A percentile compares a stretch with the other conserved stretches of the same genome.
Evolutionary conservation across 1,140 invertebrate genomes (phyloP).

Genomic region (Euura lappo): DNA sequence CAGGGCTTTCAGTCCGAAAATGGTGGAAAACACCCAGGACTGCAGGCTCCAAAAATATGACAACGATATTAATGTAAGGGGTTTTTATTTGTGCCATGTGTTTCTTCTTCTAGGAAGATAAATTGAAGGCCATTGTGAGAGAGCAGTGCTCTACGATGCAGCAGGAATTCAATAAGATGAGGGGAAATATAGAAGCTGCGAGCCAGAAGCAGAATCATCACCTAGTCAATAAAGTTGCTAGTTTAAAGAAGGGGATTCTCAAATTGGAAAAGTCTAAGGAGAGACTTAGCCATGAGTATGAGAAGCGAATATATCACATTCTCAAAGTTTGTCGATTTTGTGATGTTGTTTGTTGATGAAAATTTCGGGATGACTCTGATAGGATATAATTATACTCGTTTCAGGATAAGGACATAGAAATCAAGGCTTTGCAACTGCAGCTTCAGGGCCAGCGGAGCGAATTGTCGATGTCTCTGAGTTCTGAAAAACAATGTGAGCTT

Average conservation of each 20-base stretch:
- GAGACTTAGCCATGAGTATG: slow-evolving; percentile 34
- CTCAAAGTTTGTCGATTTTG: slow-evolving; percentile 25
- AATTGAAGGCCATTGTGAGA: slow-evolving; percentile 36
- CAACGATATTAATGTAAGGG: background rate
- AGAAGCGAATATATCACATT: slow-evolving; percentile 37
- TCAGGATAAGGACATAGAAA: slow-evolving; percentile 32
- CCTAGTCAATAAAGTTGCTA: slow-evolving; percentile 29
- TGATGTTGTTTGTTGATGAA: background rate
- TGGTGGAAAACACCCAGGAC: background rate
- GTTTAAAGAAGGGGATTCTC: slow-evolving; percentile 32
- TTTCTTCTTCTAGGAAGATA: slow-evolving; percentile 35
- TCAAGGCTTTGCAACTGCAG: slow-evolving; percentile 28
- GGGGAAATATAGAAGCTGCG: slow-evolving; percentile 37
- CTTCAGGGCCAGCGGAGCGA: slow-evolving; percentile 30
- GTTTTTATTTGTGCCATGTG: background rate
- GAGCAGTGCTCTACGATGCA: slow-evolving; percentile 44
- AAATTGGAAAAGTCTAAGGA: slow-evolving; percentile 38
- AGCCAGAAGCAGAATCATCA: slow-evolving; percentile 30
- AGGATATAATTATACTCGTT: background rate
- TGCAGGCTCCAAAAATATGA: slow-evolving; percentile 11
- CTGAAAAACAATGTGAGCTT: slow-evolving; percentile 30
- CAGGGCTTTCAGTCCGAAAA: no score
- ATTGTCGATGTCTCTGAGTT: slow-evolving; percentile 24
- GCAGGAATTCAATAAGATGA: slow-evolving; percentile 44
- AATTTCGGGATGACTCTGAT: background rate